Evolutionary conservation across 2,113 vertebrate species (phyloP).

Genomic region (Odobenus rosmarus): DNA sequence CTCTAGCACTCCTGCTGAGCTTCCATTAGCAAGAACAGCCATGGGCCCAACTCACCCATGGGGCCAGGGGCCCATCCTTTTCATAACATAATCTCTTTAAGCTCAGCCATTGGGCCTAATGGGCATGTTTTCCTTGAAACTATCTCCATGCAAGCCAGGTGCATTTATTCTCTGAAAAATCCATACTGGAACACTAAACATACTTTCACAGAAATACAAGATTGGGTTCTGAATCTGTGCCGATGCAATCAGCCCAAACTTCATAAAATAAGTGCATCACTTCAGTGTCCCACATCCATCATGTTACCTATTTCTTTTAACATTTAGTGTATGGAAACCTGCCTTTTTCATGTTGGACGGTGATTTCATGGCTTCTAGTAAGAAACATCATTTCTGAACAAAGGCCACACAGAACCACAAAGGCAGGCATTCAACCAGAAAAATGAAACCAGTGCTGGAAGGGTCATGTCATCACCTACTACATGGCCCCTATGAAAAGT

Average conservation of each 20-base stretch:
- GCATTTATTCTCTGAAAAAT: neutral
- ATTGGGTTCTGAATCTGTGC: neutral
- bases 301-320: neutral
- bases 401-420: neutral
- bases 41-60: neutral
- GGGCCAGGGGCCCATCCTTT: neutral
- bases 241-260: neutral
- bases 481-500: neutral
- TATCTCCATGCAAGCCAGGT: neutral
- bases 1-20: neutral
- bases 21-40: neutral
- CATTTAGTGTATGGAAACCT: neutral
- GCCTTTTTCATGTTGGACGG: slow-evolving; percentile 14
- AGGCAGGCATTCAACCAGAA: neutral
- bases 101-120: neutral
- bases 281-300: neutral
- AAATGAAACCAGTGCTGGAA: neutral
- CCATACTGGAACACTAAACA: neutral
- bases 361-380: neutral
- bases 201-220: neutral
- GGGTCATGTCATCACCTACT: neutral
- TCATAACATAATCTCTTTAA: neutral
- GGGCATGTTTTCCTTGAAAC: neutral
- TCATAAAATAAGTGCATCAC: slow-evolving; percentile 2
- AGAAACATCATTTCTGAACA: neutral